Evolutionary conservation across 1,140 invertebrate species (phyloP).

Genomic region (Drosophila lini): DNA sequence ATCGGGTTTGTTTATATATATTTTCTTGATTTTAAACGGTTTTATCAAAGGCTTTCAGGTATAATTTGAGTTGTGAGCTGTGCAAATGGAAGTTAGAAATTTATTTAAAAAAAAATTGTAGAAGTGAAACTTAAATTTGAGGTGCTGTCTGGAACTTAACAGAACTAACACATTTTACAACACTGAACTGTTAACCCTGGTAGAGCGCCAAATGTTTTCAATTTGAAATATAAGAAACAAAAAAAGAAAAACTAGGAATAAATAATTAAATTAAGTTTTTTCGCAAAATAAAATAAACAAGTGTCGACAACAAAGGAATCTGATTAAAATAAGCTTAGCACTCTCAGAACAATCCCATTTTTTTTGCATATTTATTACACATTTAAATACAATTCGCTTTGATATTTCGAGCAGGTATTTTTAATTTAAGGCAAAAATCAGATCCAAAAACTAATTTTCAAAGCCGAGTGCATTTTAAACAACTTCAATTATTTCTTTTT

Average conservation of each 20-base stretch:
- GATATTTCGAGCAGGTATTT: conserved; percentile 61
- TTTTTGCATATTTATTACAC: conserved; percentile 47
- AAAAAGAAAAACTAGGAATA: background rate
- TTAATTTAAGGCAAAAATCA: conserved; percentile 48
- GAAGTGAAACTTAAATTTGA: too few species aligned
- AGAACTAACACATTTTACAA: background rate
- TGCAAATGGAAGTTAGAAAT: too few species aligned
- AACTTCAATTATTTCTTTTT: conserved; percentile 21
- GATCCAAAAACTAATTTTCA: conserved; percentile 33
- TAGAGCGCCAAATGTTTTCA: background rate
- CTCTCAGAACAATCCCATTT: conserved; percentile 1
- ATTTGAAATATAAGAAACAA: background rate
- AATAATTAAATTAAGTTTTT: background rate
- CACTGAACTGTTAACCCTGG: background rate
- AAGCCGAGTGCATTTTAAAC: conserved; percentile 55
- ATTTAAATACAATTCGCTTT: conserved; percentile 54
- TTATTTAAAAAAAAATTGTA: too few species aligned
- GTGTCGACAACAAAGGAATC: background rate
- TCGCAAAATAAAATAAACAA: background rate
- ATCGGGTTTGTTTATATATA: background rate
- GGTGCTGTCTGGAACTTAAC: background rate
- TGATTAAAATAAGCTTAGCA: conserved; percentile 1
- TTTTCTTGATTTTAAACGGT: background rate
- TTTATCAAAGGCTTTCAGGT: too few species aligned
- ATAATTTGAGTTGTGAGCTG: background rate